Base-by-base conservation (phyloP, 2,797 vertebrate genomes). In the Parotocinclus haroldoi region DNA sequence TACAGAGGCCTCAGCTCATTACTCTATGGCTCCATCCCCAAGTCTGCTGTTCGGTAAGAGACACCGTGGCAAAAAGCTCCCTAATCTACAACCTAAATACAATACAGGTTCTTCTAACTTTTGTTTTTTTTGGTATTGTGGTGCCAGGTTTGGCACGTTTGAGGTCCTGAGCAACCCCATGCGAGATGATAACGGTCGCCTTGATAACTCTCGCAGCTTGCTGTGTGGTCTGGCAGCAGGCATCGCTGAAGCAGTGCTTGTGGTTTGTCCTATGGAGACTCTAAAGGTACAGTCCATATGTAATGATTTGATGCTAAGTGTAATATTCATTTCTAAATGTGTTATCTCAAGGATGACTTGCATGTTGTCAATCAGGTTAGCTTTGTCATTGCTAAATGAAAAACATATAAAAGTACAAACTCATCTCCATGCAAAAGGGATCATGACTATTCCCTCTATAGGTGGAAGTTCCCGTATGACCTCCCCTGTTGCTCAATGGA, bases 241-340 rank as follows among this genome's bases (percentile, higher is more conserved):
- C 2, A 78, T 90, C 27, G 76, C 88, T 0, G 90, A 93, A 67
- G 91, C 87, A 8, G 63, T 92, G 14, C 7, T 93, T 9, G 81
- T 92, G 0, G 90, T 92, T 49, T 93, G 92, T 68, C 89, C 90
- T 27, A 91, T 91, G 89, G 90, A 93, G 76, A 93, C 90, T 0
- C 81, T 92, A 1, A 91, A 92, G 86, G 90, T 14, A 12, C 27
- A 27, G 27, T 27, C 27, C 5, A 5, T 27, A 2, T 27, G 27
- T 5, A 27, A 27, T 2, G 27, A 27, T 27, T 27, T 27, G 27
- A 5, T 27, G 2, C 27, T 2, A 27, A 27, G 27, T 27, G 5
- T 27, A 2, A 27, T 27, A 27, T 27, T 27, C 27, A 2, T 27
- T 27, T 27, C 27, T 27, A 27, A 27, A 27, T 27, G 27, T 27